phyloP scores from a whole-genome alignment of 2,113 vertebrate species.

The Thymallus thymallus region DNA sequence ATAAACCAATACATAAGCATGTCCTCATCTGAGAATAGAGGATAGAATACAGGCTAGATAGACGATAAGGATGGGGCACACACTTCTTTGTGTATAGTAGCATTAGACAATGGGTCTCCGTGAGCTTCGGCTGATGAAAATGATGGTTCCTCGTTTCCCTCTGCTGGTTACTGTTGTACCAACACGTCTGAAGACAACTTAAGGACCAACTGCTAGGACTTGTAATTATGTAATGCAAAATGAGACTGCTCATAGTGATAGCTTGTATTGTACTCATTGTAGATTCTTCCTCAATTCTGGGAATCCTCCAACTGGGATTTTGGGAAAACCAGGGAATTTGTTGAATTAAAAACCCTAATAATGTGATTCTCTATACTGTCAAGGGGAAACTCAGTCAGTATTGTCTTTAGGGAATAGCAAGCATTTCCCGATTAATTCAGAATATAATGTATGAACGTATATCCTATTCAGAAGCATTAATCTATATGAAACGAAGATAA shows the following conservation, averaged over 20 bases:
- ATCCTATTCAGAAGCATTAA: neutral
- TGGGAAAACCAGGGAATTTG: too few relatives aligned
- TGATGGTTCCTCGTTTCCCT: conserved; percentile 67
- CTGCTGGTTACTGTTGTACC: conserved; percentile 57
- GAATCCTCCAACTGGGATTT: too few relatives aligned
- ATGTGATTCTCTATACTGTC: neutral
- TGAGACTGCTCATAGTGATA: neutral
- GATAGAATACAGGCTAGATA: neutral
- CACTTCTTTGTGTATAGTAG: conserved; percentile 30
- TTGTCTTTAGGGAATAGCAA: neutral
- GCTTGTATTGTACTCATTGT: neutral
- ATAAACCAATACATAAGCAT: neutral
- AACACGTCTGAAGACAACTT: neutral
- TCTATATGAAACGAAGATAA: neutral
- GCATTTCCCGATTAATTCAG: neutral
- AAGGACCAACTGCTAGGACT: too few relatives aligned
- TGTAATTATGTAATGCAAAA: neutral
- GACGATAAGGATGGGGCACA: conserved; percentile 26
- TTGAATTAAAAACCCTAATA: too few relatives aligned
- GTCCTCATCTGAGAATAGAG: neutral
- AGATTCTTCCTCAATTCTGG: neutral
- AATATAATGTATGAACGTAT: neutral
- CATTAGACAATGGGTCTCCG: conserved; percentile 27
- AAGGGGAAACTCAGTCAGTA: neutral
- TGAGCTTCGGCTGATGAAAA: conserved; percentile 3